phyloP scores from a whole-genome alignment of 2,888 invertebrate species.

The Pristionchus maxplancki region DNA sequence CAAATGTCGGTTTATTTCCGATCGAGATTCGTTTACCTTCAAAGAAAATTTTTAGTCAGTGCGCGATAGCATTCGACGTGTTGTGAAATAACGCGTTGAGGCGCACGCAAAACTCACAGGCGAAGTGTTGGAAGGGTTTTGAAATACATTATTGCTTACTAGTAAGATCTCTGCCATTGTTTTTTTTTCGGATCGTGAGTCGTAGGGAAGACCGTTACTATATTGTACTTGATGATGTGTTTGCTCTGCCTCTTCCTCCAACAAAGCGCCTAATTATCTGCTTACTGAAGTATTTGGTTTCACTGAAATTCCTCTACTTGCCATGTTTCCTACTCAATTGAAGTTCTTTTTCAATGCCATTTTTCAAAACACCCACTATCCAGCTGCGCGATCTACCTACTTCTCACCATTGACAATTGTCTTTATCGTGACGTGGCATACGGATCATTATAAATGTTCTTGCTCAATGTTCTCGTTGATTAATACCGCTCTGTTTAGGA shows the following conservation, averaged over 20 bases:
- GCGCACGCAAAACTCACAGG: slow-evolving; percentile 14
- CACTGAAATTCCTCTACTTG: neutral
- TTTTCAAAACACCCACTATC: neutral
- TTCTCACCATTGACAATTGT: neutral
- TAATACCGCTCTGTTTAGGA: slow-evolving; percentile 80
- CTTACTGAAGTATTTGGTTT: neutral
- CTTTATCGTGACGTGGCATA: slow-evolving; percentile 29
- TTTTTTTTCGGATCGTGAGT: neutral
- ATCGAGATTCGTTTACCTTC: neutral
- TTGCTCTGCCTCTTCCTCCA: neutral
- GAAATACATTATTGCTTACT: slow-evolving; percentile 11
- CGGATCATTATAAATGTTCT: no score
- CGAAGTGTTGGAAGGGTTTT: slow-evolving; percentile 45
- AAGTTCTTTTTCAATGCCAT: neutral
- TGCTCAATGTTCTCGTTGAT: slow-evolving; percentile 75
- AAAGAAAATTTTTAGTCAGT: neutral
- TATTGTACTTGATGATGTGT: neutral
- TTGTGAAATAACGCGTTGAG: slow-evolving; percentile 8
- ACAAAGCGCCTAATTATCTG: neutral
- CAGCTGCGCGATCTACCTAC: neutral
- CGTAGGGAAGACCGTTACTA: neutral
- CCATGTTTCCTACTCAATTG: neutral
- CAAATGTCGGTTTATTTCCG: neutral
- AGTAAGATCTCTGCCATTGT: neutral
- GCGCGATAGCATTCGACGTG: neutral